Conservation (phyloP, 92 coral and sea anemone genomes). For the Anthopleura xanthogrammica region DNA sequence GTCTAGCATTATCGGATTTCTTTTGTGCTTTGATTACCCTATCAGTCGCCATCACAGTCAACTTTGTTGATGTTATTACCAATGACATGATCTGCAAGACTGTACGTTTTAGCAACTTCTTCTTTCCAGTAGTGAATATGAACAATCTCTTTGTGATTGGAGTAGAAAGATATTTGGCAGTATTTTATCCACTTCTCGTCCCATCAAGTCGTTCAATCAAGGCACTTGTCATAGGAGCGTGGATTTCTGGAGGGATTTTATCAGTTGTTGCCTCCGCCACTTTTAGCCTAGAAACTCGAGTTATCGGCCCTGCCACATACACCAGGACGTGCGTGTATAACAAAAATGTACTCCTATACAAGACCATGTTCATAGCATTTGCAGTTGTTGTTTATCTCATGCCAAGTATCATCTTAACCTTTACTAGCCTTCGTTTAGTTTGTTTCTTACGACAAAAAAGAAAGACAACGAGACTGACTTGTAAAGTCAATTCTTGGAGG, state of each 20-base stretch:
- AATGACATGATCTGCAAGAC: slow-evolving; percentile 1
- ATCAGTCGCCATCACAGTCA: neutral
- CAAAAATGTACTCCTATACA: neutral
- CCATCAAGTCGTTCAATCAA: neutral
- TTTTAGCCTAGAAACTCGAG: neutral
- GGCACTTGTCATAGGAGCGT: neutral
- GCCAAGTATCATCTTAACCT: neutral
- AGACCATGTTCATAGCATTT: neutral
- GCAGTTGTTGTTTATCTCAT: neutral
- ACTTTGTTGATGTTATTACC: neutral
- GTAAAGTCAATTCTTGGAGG: neutral
- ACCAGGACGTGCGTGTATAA: neutral
- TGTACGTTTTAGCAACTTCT: neutral
- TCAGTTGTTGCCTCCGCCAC: neutral
- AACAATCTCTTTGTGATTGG: slow-evolving; percentile 4
- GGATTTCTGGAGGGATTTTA: neutral
- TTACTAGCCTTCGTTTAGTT: neutral
- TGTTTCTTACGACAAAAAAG: neutral
- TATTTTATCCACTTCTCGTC: slow-evolving; percentile 13
- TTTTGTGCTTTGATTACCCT: neutral
- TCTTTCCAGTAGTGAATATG: neutral
- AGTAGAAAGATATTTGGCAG: slow-evolving; percentile 17
- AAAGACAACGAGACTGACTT: neutral
- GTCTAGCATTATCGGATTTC: slow-evolving; percentile 7
- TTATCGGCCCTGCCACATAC: neutral